phyloP scores from a whole-genome alignment of 2,888 invertebrate species.

The Stenchaetothrips biformis region DNA sequence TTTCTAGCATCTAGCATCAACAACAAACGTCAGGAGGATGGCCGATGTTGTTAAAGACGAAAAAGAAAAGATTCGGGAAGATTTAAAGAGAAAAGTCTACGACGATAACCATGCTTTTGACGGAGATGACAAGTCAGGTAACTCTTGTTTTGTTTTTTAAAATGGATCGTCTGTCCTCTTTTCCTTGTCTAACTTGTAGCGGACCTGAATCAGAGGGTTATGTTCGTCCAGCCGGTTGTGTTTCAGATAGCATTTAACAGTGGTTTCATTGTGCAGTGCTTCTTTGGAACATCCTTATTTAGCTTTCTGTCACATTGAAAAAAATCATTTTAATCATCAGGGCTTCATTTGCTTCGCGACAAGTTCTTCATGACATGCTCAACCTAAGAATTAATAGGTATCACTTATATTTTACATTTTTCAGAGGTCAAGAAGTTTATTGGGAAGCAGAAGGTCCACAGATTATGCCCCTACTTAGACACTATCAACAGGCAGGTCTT shows the following conservation, averaged over 20 bases:
- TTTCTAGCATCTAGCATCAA: not conserved
- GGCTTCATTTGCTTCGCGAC: not conserved
- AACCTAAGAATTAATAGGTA: not conserved
- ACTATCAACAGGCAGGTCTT: constrained; percentile 95
- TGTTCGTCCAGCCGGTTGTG: not conserved
- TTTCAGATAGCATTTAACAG: not conserved
- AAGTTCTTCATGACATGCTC: not conserved
- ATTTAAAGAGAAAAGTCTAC: not conserved
- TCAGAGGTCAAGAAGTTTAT: not conserved
- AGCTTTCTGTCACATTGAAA: not conserved
- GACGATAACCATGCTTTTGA: not conserved
- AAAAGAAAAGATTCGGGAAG: not conserved
- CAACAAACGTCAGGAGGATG: not conserved
- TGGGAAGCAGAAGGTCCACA: constrained; percentile 39
- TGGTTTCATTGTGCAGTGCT: not conserved
- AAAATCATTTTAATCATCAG: not conserved
- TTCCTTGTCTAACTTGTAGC: not conserved
- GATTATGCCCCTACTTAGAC: constrained; percentile 93
- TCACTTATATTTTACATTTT: not conserved
- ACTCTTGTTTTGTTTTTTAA: not conserved
- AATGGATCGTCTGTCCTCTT: too few species aligned
- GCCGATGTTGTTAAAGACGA: not conserved
- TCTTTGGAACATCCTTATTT: not conserved
- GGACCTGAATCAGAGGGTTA: not conserved
- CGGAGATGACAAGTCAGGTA: not conserved